Conservation (phyloP, 2,888 invertebrate species). For the Acutogordius australiensis region DNA sequence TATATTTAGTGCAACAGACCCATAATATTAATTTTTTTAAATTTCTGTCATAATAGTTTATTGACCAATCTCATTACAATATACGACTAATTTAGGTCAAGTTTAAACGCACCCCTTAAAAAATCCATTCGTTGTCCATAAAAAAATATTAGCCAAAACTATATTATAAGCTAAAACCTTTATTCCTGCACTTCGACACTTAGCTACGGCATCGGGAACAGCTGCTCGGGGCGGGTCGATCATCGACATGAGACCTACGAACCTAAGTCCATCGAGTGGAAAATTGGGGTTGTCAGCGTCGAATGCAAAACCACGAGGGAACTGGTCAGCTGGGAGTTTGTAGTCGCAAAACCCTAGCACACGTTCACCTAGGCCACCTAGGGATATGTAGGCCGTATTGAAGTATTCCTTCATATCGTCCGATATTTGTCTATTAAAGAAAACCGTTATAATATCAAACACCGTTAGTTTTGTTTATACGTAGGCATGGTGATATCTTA, state of each 20-base stretch:
- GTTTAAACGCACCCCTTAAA: too few species aligned
- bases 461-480: too few species aligned
- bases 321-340: conserved; percentile 24
- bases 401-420: conserved; percentile 30
- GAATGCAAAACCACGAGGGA: conserved; percentile 31
- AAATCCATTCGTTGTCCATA: too few species aligned
- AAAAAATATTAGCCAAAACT: too few species aligned
- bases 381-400: conserved; percentile 38
- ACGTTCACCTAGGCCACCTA: conserved; percentile 33
- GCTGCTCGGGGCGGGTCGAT: conserved; percentile 39
- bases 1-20: too few species aligned
- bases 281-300: conserved; percentile 47
- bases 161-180: conserved; percentile 27
- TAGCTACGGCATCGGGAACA: conserved; percentile 37
- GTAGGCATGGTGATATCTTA: too few species aligned
- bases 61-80: too few species aligned
- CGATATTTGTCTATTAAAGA: conserved; percentile 28
- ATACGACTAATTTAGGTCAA: too few species aligned
- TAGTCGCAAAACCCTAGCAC: conserved; percentile 25
- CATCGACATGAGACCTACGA: conserved; percentile 39
- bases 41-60: too few species aligned
- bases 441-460: too few species aligned
- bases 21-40: too few species aligned
- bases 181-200: conserved; percentile 44
- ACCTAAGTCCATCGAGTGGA: conserved; percentile 33